Base-by-base conservation (phyloP, 1,140 invertebrate species). In the Belonocnema kinseyi region DNA sequence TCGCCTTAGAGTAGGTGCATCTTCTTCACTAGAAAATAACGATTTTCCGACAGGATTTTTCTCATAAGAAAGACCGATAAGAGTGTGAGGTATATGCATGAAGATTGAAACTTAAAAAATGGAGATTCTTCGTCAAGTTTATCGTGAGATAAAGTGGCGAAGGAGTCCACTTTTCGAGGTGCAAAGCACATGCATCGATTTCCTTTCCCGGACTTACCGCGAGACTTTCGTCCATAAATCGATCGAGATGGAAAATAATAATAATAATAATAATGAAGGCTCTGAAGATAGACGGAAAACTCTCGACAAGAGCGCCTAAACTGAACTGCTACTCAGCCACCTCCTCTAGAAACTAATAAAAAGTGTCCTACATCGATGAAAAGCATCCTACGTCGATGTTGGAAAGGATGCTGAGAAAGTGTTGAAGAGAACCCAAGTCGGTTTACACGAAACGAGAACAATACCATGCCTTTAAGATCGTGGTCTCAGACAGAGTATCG, bases 321-420 rank as follows among this genome's bases (percentile, higher is more conserved):
- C 76, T 82, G 80, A 77, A 80, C 79, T 76, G 77, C 56, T 81
- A 76, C 80, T 86, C 84, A 83, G 86, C 86, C 83, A 85, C 80
- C 79, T 79, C 58, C 80, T 86, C 84, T 72, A 83, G 75, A 78
- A 88, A 87, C 85, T 85, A 87, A 88, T 88, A 88, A 88, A 88
- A 87, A 85, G 83, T 81, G 81, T 76, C 76, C 76, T 70, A 74
- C 61, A 74, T 75, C 46, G 17, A 88, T 88, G 87, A 88, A 88
- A 87, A 85, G 83, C 80, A 82, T 76, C 76, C 76, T 70, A 74
- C 61, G 26, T 5, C 26, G 26, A 33, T 33, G 33, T 78, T 76
- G 17, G 50, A 54, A 17, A 77, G 78, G 74, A 33, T 66, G 72
- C 52, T 72, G 46, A n/a, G 52, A 71, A 66, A 72, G 70, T 46